Percentiles rank a stretch among this genome's conserved stretches.
Evolutionary conservation across 2,888 invertebrate genomes (phyloP).

Genomic region (Cactoblastis cactorum): DNA sequence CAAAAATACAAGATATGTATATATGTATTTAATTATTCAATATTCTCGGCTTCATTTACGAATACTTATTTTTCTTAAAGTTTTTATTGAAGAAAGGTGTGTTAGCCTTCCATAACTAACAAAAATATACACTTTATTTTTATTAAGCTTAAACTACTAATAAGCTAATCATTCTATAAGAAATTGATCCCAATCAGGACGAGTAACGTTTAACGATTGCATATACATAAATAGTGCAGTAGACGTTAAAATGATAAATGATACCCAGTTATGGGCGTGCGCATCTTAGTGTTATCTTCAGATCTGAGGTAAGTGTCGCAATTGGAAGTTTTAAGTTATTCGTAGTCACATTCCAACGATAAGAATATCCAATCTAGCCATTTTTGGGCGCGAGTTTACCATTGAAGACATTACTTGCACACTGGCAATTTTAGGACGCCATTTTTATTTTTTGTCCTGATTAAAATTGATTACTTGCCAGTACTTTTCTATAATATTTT

Average conservation of each 20-base stretch:
- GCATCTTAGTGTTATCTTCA: constrained; percentile 1
- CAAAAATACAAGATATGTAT: too few species aligned
- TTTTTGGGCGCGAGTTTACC: constrained; percentile 20
- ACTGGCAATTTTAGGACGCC: constrained; percentile 25
- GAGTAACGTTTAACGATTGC: background rate
- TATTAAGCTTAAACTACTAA: background rate
- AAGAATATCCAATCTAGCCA: constrained; percentile 17
- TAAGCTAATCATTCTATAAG: background rate
- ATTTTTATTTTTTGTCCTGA: background rate
- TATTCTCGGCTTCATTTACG: too few species aligned
- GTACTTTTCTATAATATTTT: too few species aligned
- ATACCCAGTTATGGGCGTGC: constrained; percentile 1
- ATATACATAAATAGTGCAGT: background rate
- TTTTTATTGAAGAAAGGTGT: too few species aligned
- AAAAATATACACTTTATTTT: too few species aligned
- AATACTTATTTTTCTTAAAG: too few species aligned
- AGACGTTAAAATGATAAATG: constrained; percentile 9
- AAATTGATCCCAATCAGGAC: constrained; percentile 10
- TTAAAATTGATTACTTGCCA: too few species aligned
- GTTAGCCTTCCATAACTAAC: too few species aligned
- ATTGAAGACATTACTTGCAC: constrained; percentile 19
- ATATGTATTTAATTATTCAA: too few species aligned
- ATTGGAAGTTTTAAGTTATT: constrained; percentile 1
- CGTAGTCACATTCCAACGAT: constrained; percentile 5
- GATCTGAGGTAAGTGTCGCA: constrained; percentile 3